Percentiles rank a stretch among this genome's conserved stretches.
Conservation (phyloP, 2,113 vertebrate genomes). For the Bucco capensis region DNA sequence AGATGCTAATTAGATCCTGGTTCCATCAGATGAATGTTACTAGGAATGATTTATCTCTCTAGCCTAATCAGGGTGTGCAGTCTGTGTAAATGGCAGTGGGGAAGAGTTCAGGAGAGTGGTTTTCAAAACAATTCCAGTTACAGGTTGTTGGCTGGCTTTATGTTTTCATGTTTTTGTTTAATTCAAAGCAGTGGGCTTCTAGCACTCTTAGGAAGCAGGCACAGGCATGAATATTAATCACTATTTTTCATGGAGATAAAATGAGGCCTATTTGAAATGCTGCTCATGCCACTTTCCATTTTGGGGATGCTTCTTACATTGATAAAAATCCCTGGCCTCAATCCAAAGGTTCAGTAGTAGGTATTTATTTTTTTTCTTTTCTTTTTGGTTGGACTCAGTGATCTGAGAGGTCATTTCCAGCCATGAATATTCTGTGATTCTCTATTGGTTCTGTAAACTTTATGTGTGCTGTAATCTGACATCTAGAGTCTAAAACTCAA, state of each 20-base stretch:
- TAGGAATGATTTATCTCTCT: not conserved
- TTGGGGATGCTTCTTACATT: not conserved
- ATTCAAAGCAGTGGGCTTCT: not conserved
- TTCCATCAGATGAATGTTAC: not conserved
- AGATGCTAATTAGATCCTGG: not conserved
- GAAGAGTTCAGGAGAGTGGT: not conserved
- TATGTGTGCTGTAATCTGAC: not conserved
- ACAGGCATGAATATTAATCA: slow-evolving; percentile 4
- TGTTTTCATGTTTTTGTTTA: not conserved
- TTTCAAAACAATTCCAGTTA: not conserved
- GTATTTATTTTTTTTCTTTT: too few relatives aligned
- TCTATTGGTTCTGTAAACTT: not conserved
- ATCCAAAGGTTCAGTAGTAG: not conserved
- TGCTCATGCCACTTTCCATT: not conserved
- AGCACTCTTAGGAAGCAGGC: slow-evolving; percentile 6
- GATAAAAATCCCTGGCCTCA: not conserved
- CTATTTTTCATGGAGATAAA: slow-evolving; percentile 6
- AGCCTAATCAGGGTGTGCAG: not conserved
- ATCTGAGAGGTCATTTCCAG: too few relatives aligned
- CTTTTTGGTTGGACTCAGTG: too few relatives aligned
- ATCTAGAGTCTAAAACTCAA: not conserved
- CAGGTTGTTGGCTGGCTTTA: not conserved
- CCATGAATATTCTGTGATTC: too few relatives aligned
- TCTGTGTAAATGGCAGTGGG: not conserved
- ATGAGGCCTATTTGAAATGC: not conserved